Base-by-base conservation (phyloP, 2,797 vertebrate species). In the Hydrocynus forskahlii region DNA sequence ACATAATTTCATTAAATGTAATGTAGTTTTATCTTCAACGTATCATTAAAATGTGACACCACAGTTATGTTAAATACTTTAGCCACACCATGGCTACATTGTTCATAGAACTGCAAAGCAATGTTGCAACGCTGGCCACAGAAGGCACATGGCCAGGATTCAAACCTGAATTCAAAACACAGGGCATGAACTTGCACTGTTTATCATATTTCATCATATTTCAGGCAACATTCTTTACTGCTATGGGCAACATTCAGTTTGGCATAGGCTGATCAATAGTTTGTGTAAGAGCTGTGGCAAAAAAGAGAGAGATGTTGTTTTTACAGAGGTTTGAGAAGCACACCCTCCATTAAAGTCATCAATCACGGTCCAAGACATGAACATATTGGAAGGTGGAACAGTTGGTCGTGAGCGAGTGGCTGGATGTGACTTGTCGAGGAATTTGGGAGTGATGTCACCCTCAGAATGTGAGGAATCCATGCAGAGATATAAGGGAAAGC, bases 361-460 rank as follows among this genome's bases (percentile, higher is more conserved):
- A 87, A 86, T 92, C 90, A 89, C 76, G 82, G 73, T 60, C 52
- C 62, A 68, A 75, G 55, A 69, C 80, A 55, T 86, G 80, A 87
- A 86, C 82, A 78, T 86, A 85, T 78, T 84, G 85, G 85, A 86
- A 89, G 70, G 72, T 83, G 78, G 68, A 77, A 74, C 19, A 50
- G 68, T 80, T 69, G 60, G 81, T 19, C 43, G 29, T 68, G 69
- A 77, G 71, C 78, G 84, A 70, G 70, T 62, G 84, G 87, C 93
- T 93, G 89, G 94, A 94, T 90, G 86, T 35, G 81, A 94, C 94
- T 88, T 93, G 94, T 93, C 84, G 12, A 91, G 88, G 93, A 93
- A 93, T 94, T 89, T 88, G 16, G 79, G 86, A 77, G 87, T 93
- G 92, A 94, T 91, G 88, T 94, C 90, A 93, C 91, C 84, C 82